Evolutionary conservation across 2,888 invertebrate species (phyloP), one percentile per base, ranked within the genome.

Genomic region (Temnothorax rugatulus): DNA sequence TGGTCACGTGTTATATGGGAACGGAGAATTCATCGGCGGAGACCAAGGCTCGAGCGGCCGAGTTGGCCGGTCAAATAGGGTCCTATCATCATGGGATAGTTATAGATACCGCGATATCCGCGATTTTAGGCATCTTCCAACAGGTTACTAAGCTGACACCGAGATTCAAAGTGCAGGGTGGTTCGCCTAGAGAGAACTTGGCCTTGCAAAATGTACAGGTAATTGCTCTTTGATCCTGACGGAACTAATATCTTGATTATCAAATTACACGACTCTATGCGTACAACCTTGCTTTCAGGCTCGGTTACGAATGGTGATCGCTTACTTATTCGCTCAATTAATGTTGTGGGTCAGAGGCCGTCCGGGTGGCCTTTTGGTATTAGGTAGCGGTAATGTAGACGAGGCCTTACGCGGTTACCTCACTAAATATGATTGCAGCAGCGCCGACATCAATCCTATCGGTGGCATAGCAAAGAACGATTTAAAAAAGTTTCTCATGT

Each of bases 381-480:
- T 98, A 13, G 95, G 95, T 4, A 98, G 99, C 0, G 98, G 99
- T 4, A 99, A 99, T 95, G 99, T 99, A 0, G 99, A 99, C 95
- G 99, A 99, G 95, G 97, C 99, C 0, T 95, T 99, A 15, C 96
- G 99, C 73, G 99, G 99, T 0, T 99, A 99, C 94, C 97, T 99
- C 96, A 99, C 99, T 0, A 99, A 99, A 95, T 99, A 99, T 93
- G 99, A 99, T 95, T 99, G 99, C 94, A 99, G 99, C 34, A 99
- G 99, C 92, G 99, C 99, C 0, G 99, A 99, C 94, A 96, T 99
- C 25, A 99, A 99, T 95, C 99, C 99, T 0, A 99, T 99, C 83
- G 99, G 99, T 0, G 99, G 99, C 1, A 98, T 99, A 90, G 98
- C 99, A 4, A 99, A 99, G 95, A 97, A 97, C 2, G 99, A 99